Evolutionary conservation across 1,140 invertebrate genomes (phyloP), one percentile per base, ranked within the genome.

Genomic region (Sipha flava): DNA sequence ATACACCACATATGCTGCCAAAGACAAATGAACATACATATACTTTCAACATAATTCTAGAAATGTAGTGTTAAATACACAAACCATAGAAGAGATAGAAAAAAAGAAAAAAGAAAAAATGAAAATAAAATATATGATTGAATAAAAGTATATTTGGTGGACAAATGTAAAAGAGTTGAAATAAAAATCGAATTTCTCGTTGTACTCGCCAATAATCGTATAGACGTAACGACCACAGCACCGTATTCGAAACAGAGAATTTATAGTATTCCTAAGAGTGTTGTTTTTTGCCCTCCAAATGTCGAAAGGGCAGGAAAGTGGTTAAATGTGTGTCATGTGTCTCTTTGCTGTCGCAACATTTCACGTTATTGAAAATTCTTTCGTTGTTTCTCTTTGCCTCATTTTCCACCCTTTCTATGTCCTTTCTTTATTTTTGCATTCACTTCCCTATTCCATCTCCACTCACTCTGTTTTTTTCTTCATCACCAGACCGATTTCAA

Each of bases 291-390:
- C 34, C 21, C 16, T 54, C 16, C 14, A 40, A 77, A 77, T 26
- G 34, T 77, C 6, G 34, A 59, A 57, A 77, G 73, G 73, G 34
- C 34, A 77, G 34, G 73, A 59, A 77, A 77, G 52, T 57, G 73
- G 73, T 57, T 57, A 77, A 77, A 77, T 77, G 52, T 77, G 52
- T 59, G 73, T 77, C 73, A 77, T 59, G 73, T 59, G 73, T 77
- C 73, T 77, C 47, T 77, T 77, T 77, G 52, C 73, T 77, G 73
- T 77, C 73, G 73, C 34, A 18, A 57, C 52, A 77, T 77, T 77
- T 40, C 29, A 40, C 73, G 52, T 77, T 77, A 77, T 77, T 77
- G 73, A 77, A 77, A 77, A 77, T 77, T 77, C 52, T 77, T 77
- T 77, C 52, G 34, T 59, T 77, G 73, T 57, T 75, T 75, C 23